Percentiles rank a stretch among this genome's conserved stretches.
Conservation (phyloP, 2,888 invertebrate species). For the Sepioteuthis lessoniana region DNA sequence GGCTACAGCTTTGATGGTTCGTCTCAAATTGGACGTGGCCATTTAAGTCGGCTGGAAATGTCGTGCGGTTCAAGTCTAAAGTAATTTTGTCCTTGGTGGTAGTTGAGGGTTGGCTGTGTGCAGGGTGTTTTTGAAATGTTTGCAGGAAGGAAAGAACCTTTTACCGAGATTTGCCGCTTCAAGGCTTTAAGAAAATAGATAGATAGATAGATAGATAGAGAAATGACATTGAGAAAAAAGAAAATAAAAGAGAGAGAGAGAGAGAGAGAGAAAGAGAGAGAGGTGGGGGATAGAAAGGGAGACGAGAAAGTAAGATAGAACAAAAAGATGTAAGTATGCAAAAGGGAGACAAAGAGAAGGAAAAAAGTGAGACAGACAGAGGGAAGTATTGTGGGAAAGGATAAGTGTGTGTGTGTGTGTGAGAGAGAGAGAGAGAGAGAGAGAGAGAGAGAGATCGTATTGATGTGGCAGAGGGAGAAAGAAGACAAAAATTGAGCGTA, state of each 20-base stretch:
- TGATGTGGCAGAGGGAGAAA: neutral
- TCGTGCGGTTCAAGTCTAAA: neutral
- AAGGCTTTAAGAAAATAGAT: neutral
- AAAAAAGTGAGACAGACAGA: too few species aligned
- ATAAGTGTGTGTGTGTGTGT: too few species aligned
- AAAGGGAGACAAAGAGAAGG: too few species aligned
- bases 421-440: neutral
- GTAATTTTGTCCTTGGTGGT: neutral
- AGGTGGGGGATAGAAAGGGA: neutral
- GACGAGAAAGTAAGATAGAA: neutral
- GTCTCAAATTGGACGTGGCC: neutral
- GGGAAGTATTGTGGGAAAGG: too few species aligned
- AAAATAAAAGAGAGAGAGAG: too few species aligned
- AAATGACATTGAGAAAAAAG: too few species aligned
- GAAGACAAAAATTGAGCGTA: neutral
- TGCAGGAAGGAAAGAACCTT: constrained; percentile 15
- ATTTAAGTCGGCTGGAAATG: constrained; percentile 8
- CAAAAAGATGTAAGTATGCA: too few species aligned
- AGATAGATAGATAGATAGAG: too few species aligned
- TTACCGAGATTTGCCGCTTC: neutral
- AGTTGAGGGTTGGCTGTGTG: neutral
- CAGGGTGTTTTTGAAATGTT: neutral
- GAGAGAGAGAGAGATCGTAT: neutral
- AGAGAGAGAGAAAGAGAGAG: neutral
- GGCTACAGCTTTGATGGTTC: neutral